phyloP scores from a whole-genome alignment of 1,140 invertebrate species.

The Lucilia cuprina region DNA sequence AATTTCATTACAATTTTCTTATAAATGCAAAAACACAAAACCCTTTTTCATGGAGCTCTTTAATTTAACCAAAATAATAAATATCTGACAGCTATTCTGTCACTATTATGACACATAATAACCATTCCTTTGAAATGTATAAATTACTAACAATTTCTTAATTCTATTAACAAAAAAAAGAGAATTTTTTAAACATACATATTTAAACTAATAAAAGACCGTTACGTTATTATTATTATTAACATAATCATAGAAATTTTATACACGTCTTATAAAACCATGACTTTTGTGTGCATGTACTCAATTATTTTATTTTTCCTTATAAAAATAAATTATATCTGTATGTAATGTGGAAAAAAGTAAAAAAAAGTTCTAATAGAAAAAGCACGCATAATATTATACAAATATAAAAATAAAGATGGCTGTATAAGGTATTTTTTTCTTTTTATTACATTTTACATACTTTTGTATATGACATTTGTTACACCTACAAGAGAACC shows the following conservation, averaged over 20 bases:
- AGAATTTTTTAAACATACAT: neutral
- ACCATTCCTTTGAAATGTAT: neutral
- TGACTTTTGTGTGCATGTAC: neutral
- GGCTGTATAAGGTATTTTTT: neutral
- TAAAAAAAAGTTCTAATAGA: neutral
- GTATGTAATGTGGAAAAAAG: neutral
- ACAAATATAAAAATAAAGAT: neutral
- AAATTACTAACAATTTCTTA: neutral
- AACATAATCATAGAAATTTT: constrained; percentile 8
- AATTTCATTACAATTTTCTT: neutral
- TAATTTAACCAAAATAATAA: neutral
- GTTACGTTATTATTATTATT: neutral
- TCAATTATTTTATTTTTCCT: neutral
- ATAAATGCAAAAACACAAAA: neutral
- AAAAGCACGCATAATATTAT: neutral
- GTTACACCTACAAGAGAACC: neutral
- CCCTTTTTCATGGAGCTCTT: neutral
- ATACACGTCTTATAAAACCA: neutral
- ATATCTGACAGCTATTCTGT: neutral
- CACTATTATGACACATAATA: neutral
- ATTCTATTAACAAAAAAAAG: neutral
- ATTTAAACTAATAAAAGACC: neutral
- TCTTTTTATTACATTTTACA: neutral
- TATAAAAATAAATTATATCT: neutral
- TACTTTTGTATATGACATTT: neutral